Base-by-base conservation (phyloP, 2,113 vertebrate genomes). In the human region DNA sequence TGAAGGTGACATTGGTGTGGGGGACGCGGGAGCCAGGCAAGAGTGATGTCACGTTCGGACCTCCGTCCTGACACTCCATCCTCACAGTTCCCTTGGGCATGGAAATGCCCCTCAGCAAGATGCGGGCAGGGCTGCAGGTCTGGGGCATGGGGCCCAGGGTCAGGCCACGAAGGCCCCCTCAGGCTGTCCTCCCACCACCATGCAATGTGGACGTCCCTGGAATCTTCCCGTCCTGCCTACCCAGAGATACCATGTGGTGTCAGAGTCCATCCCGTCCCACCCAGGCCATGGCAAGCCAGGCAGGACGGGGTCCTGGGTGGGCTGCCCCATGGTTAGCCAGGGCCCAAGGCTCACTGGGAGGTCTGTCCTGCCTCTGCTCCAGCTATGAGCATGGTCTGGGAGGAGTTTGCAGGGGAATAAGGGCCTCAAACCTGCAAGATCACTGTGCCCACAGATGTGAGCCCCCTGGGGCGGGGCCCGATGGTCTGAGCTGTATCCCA, bases 1-100 rank as follows among this genome's bases (percentile, higher is more conserved):
- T 12, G 93, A 70, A 43, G 94, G 93, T 89, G 92, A 97, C 40
- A 40, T 79, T 90, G 88, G 97, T 97, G 98, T 91, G 95, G 59
- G 59, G 25, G 59, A 61, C 10, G 5, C 12, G 1, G 61, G 27
- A 30, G 61, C 61, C 5, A 12, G 61, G 59, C 0, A 5, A 64
- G 5, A 27, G 61, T 64, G 5, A 0, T 64, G 61, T 30, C 61
- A 64, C 5, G 2, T 30, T 64, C 5, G 23, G 61, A 30, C 48
- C 48, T 50, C 14, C 0, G 11, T 48, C 52, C 43, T 61, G 59
- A 32, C 10, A 0, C 11, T 27, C 48, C 14, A 16, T 59, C 70
- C 2, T 32, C 61, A 64, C 61, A 32, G 27, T 14, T 32, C 12
- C 27, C 27, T 25, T 14, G 23, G 72, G 22, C 23, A 12, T 7